These are phyloP conservation scores for Coptodon rendalli DNA, from an alignment of 2,113 vertebrate species.

Conservation along the genomic window DNA sequence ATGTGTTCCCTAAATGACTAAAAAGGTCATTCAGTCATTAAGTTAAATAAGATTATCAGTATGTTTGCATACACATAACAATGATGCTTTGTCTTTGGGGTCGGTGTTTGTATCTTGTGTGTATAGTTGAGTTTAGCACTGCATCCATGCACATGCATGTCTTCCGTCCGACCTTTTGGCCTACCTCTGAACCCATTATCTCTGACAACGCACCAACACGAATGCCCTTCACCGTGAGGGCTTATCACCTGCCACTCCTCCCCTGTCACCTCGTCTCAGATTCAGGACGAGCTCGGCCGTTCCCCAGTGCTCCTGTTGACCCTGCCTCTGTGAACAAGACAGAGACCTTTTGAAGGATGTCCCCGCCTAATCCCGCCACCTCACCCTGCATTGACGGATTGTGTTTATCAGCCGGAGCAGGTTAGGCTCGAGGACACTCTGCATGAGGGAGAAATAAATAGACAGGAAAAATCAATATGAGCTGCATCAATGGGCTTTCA, in stretches of 20 bases:
- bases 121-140: conserved; percentile 13
- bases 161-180: conserved; percentile 42
- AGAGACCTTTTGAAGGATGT: conserved; percentile 48
- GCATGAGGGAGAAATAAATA: conserved; percentile 39
- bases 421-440: conserved; percentile 5
- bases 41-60: not conserved
- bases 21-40: not conserved
- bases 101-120: not conserved
- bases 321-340: conserved; percentile 37
- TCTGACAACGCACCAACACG: conserved; percentile 22
- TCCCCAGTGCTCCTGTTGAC: not conserved
- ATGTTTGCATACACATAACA: not conserved
- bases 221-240: not conserved
- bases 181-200: conserved; percentile 60
- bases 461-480: conserved; percentile 48
- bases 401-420: conserved; percentile 52
- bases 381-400: conserved; percentile 30
- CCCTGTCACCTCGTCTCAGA: conserved; percentile 35
- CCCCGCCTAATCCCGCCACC: conserved; percentile 18
- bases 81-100: not conserved
- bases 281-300: not conserved
- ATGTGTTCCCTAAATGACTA: not conserved
- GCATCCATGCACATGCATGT: conserved; percentile 5
- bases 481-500: conserved; percentile 18
- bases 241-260: conserved; percentile 54